These are phyloP conservation scores for Glyphotaelius pellucidus DNA, from an alignment of 2,888 invertebrate species.

Conservation along the genomic window DNA sequence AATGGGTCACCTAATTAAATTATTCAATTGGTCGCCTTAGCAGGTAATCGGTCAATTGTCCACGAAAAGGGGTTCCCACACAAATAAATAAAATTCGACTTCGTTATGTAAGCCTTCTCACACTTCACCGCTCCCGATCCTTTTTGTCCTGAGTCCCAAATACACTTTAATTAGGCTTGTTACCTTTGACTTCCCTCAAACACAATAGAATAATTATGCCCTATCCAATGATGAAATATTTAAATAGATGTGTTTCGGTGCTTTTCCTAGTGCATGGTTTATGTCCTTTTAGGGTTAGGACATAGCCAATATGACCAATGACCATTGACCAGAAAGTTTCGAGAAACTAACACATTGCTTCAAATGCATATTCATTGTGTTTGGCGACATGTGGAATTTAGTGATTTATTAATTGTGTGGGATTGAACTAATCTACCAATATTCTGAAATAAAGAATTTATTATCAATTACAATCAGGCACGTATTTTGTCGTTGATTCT, in stretches of 20 bases:
- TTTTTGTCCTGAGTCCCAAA: not conserved
- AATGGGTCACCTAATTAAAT: not conserved
- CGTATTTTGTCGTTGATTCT: too few relatives aligned
- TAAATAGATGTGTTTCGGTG: not conserved
- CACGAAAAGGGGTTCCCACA: not conserved
- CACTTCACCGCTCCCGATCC: not conserved
- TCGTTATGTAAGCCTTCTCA: not conserved
- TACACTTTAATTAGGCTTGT: conserved; percentile 43
- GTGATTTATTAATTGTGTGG: too few relatives aligned
- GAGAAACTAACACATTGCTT: too few relatives aligned
- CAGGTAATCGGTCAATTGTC: not conserved
- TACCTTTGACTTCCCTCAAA: conserved; percentile 48
- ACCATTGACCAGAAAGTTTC: too few relatives aligned
- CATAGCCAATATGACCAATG: too few relatives aligned
- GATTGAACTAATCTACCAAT: too few relatives aligned
- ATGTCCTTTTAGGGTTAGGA: too few relatives aligned
- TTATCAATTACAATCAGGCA: too few relatives aligned
- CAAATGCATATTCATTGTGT: too few relatives aligned
- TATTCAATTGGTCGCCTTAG: not conserved
- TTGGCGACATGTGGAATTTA: too few relatives aligned
- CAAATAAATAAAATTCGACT: not conserved
- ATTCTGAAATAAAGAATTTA: too few relatives aligned
- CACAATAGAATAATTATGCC: conserved; percentile 36
- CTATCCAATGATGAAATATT: not conserved
- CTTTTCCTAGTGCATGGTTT: too few relatives aligned